Percentiles rank a stretch among this genome's conserved stretches.
phyloP scores from a whole-genome alignment of 2,888 invertebrate species.

The Hypomecis atomaria region DNA sequence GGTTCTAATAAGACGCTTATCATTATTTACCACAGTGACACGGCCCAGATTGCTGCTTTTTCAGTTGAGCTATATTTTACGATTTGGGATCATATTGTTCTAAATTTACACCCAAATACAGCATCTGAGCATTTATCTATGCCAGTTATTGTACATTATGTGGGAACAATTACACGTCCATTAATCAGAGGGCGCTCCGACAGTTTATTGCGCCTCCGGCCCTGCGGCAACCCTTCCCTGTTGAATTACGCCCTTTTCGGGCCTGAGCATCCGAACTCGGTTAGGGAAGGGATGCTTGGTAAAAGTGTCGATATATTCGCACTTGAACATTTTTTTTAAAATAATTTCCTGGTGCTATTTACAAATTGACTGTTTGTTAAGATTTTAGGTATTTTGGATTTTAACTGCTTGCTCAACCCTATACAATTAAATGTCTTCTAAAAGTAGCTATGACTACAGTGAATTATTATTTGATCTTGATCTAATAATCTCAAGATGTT shows the following conservation, averaged over 20 bases:
- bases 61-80: background rate
- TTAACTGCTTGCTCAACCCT: too few species aligned
- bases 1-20: too few species aligned
- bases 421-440: too few species aligned
- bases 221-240: slow-evolving; percentile 68
- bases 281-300: slow-evolving; percentile 18
- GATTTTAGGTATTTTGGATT: too few species aligned
- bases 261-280: slow-evolving; percentile 26
- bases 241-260: slow-evolving; percentile 58
- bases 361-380: too few species aligned
- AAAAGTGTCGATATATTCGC: slow-evolving; percentile 12
- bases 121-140: slow-evolving; percentile 59
- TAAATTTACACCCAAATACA: slow-evolving; percentile 38
- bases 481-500: too few species aligned
- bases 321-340: too few species aligned
- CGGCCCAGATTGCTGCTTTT: too few species aligned
- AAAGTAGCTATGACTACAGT: too few species aligned
- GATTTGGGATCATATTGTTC: slow-evolving; percentile 25
- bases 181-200: slow-evolving; percentile 74
- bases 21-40: too few species aligned
- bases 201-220: slow-evolving; percentile 71
- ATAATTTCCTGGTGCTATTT: too few species aligned
- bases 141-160: slow-evolving; percentile 75
- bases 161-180: slow-evolving; percentile 79
- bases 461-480: too few species aligned